Percentiles rank a stretch among this genome's conserved stretches.
These are phyloP conservation scores for Caenorhabditis afra DNA, from an alignment of 2,888 invertebrate species.

Conservation along the genomic window DNA sequence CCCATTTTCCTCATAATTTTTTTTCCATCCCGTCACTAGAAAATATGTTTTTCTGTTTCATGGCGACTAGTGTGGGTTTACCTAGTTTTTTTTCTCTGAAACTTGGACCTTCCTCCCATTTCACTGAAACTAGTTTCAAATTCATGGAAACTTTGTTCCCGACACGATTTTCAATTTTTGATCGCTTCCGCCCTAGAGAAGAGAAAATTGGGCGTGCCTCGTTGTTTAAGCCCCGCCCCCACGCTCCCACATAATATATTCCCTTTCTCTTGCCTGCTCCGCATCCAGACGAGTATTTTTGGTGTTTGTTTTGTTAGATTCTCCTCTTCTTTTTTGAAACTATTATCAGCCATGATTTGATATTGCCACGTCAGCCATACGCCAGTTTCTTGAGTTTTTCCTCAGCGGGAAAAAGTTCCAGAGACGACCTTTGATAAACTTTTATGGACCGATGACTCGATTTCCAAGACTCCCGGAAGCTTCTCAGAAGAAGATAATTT, in stretches of 20 bases:
- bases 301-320: too few species aligned
- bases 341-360: background rate
- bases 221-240: slow-evolving; percentile 3
- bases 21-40: background rate
- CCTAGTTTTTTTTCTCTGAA: background rate
- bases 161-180: slow-evolving; percentile 16
- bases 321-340: too few species aligned
- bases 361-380: slow-evolving; percentile 2
- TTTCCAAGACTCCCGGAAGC: too few species aligned
- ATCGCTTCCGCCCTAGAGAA: slow-evolving; percentile 7
- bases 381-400: background rate
- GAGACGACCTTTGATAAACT: background rate
- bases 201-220: slow-evolving; percentile 1
- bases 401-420: background rate
- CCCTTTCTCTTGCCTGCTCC: background rate
- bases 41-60: background rate
- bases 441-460: background rate
- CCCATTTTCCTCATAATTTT: slow-evolving; percentile 3
- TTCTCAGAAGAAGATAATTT: too few species aligned
- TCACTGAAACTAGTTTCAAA: slow-evolving; percentile 10
- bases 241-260: background rate
- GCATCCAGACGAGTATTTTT: background rate
- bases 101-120: background rate
- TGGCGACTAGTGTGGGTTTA: background rate
- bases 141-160: slow-evolving; percentile 24